A percentile compares a stretch with the other conserved stretches of the same genome.
phyloP scores from a whole-genome alignment of 2,888 invertebrate species.

The Polyploca ridens region DNA sequence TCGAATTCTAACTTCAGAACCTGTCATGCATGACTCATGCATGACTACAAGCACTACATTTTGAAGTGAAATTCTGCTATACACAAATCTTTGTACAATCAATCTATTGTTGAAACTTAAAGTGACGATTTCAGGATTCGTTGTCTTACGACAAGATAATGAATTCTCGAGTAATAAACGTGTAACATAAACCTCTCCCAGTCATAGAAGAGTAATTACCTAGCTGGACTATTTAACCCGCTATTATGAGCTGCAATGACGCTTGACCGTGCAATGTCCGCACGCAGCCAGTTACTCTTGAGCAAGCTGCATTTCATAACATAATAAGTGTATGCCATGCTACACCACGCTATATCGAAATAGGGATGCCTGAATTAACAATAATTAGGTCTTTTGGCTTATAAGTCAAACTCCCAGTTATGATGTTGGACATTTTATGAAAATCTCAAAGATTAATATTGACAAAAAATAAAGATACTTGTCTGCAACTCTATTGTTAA shows the following conservation, averaged over 20 bases:
- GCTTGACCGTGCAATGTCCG: constrained; percentile 61
- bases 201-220: constrained; percentile 20
- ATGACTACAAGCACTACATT: too few species aligned
- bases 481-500: neutral
- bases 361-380: too few species aligned
- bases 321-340: neutral
- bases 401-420: too few species aligned
- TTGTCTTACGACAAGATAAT: too few species aligned
- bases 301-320: constrained; percentile 35
- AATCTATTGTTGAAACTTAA: neutral
- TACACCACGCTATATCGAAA: neutral
- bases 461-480: neutral
- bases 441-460: neutral
- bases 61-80: too few species aligned
- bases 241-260: constrained; percentile 53
- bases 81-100: neutral
- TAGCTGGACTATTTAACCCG: constrained; percentile 30
- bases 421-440: neutral
- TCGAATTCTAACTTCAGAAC: too few species aligned
- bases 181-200: neutral
- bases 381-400: neutral
- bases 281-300: constrained; percentile 29
- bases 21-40: too few species aligned
- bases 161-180: neutral
- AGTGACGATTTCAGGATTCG: too few species aligned